These are phyloP conservation scores for Drosophila serrata DNA, from an alignment of 1,140 invertebrate genomes.

Conservation along the genomic window DNA sequence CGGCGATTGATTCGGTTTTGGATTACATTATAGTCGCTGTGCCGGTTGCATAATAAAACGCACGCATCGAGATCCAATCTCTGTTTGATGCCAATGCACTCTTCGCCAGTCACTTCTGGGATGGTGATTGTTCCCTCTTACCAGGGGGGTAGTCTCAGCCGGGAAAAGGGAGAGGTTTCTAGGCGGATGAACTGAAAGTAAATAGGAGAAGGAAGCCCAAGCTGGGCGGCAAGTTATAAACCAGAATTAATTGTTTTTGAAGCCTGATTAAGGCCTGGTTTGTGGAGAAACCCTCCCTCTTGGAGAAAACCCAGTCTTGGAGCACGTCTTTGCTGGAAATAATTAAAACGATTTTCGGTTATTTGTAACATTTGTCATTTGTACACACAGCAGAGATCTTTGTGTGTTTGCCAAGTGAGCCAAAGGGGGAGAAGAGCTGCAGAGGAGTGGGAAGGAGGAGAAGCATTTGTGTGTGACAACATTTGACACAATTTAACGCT, in stretches of 20 bases:
- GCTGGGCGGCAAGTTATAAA: too few species aligned
- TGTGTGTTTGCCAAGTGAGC: slow-evolving; percentile 7
- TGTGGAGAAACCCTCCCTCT: neutral
- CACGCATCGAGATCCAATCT: slow-evolving; percentile 17
- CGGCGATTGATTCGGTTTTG: slow-evolving; percentile 55
- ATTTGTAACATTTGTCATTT: slow-evolving; percentile 73
- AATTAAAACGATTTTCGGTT: slow-evolving; percentile 65
- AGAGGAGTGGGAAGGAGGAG: neutral
- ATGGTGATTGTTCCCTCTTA: neutral
- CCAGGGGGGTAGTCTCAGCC: neutral
- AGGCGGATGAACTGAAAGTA: neutral
- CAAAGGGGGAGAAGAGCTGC: neutral
- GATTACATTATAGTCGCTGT: slow-evolving; percentile 45
- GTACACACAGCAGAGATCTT: slow-evolving; percentile 27
- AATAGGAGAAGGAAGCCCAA: neutral
- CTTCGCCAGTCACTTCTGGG: slow-evolving; percentile 7
- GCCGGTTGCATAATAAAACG: slow-evolving; percentile 60
- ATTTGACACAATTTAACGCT: slow-evolving; percentile 77
- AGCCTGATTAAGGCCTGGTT: neutral
- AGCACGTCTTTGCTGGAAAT: slow-evolving; percentile 58
- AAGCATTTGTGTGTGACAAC: slow-evolving; percentile 60
- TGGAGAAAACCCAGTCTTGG: neutral
- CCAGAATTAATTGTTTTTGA: too few species aligned
- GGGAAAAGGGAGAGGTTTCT: neutral
- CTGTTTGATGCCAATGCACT: slow-evolving; percentile 41